These are phyloP conservation scores for Xenopus borealis DNA, from an alignment of 2,113 vertebrate species.

Conservation along the genomic window DNA sequence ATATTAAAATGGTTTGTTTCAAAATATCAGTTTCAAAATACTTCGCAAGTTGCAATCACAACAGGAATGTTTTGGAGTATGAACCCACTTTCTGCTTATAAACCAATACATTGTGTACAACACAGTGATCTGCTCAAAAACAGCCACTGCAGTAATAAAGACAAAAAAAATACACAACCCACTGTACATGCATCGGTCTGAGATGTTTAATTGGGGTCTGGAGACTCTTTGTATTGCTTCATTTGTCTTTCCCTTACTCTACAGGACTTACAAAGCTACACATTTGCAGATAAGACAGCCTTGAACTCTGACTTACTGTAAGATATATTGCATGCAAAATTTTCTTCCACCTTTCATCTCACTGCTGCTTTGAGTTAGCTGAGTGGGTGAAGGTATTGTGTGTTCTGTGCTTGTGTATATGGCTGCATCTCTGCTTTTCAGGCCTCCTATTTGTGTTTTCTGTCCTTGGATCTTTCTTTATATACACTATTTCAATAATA, in stretches of 20 bases:
- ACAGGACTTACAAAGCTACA: constrained; percentile 60
- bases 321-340: constrained; percentile 58
- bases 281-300: constrained; percentile 56
- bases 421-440: constrained; percentile 50
- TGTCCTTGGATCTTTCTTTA: constrained; percentile 69
- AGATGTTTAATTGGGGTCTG: constrained; percentile 47
- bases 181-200: constrained; percentile 8
- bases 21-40: no score
- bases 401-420: constrained; percentile 36
- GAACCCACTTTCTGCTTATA: no score
- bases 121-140: no score
- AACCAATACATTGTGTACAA: no score
- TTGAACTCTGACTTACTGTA: constrained; percentile 66
- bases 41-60: no score
- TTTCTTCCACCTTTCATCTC: constrained; percentile 54
- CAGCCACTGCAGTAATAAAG: background rate
- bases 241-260: constrained; percentile 57
- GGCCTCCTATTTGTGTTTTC: constrained; percentile 55
- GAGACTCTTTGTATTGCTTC: constrained; percentile 57
- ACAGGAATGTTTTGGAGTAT: no score
- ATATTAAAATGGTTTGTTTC: no score
- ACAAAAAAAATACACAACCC: constrained; percentile 45
- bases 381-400: constrained; percentile 62
- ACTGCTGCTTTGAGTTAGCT: constrained; percentile 47
- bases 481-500: constrained; percentile 65